Evolutionary conservation across 2,888 invertebrate species (phyloP), one percentile per base, ranked within the genome.

Genomic region (Heteromyza rotundicornis): DNA sequence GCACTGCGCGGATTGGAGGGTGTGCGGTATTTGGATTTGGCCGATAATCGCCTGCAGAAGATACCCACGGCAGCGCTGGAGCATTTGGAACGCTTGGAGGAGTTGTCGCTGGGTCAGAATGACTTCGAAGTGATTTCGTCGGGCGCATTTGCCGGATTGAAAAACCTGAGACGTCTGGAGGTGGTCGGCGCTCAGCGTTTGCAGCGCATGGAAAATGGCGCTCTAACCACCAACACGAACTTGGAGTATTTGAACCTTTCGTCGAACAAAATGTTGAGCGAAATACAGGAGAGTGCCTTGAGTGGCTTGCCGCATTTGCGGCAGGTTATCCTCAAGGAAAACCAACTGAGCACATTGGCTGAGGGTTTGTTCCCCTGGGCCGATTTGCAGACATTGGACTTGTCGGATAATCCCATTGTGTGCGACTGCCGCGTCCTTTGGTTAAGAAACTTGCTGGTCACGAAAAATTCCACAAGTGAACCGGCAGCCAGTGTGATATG

Each of bases 371-470:
- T 92, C 40, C 88, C 92, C 22, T 94, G 93, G 87, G 89, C 88
- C 68, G 93, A 92, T 74, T 83, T 94, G 35, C 87, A 89, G 54
- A 87, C 88, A 17, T 81, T 95, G 17, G 94, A 94, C 76, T 85
- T 95, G 36, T 90, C 91, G 2, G 93, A 94, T 74, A 94, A 94
- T 77, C 93, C 93, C 0, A 85, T 95, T 56, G 85, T 88, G 63
- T 95, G 95, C 80, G 91, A 91, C 76, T 95, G 95, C 76, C 88
- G 89, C 64, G 82, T 94, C 27, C 82, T 92, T 62, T 95, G 94
- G 94, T 85, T 95, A 36, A 87, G 90, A 57, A 90, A 91, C 70
- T 84, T 93, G 44, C 84, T 92, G 1, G 71, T 80, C 22, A 73
- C 76, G 17, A 75, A 79, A 58, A 83, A 82, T 55, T 79, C 70